Evolutionary conservation across 2,113 vertebrate species (phyloP), one percentile per base, ranked within the genome.

Genomic region (Xenus cinereus): DNA sequence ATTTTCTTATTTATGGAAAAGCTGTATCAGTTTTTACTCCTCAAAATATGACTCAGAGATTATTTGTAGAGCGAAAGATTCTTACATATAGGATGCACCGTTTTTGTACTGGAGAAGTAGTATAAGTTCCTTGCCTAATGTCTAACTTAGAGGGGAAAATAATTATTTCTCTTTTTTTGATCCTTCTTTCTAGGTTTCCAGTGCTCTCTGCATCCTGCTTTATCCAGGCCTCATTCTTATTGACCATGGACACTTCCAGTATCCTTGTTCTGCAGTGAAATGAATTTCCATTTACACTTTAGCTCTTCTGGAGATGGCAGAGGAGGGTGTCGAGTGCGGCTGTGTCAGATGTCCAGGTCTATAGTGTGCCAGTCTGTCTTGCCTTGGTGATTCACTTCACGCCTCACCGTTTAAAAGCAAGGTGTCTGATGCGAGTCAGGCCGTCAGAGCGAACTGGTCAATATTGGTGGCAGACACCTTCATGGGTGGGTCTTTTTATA

Each of bases 221-320:
- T 99, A 99, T 95, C 99, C 99, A 67, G 99, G 99, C 73, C 98
- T 99, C 39, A 99, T 99, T 97, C 99, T 99, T 46, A 99, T 99
- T 7, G 99, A 99, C 98, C 98, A 99, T 3, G 99, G 99, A 39
- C 99, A 99, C 97, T 99, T 99, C 97, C 99, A 99, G 98, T 99
- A 99, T 99, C 99, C 99, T 99, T 99, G 37, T 50, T 80, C 26
- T 91, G 78, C 46, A 72, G 20, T 60, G 84, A 35, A 30, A 57
- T 51, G 14, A 37, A 21, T 90, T 94, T 35, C 12, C 16, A 7
- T 33, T 72, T 16, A 4, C 37, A 11, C 64, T 48, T 45, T 7
- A 23, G 15, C 43, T 84, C 66, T 87, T 43, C 24, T 22, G 45
- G 57, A 50, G 53, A 3, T 46, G 56, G 33, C 71, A 39, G 71